These are phyloP conservation scores for Drosophila maculinotata DNA, from an alignment of 2,888 invertebrate species.

Conservation along the genomic window DNA sequence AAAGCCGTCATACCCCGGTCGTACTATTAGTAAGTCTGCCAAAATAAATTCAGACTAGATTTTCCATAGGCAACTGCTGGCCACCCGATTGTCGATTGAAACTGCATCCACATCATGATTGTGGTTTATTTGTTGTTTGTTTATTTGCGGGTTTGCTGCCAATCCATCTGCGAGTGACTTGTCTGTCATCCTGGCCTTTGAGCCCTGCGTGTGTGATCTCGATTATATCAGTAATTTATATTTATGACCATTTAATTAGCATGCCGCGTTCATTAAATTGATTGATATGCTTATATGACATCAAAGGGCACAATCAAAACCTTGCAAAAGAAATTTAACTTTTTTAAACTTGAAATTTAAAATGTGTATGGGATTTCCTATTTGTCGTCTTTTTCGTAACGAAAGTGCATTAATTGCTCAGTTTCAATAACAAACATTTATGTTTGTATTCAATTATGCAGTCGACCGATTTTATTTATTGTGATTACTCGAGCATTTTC, in stretches of 20 bases:
- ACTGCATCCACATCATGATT: constrained; percentile 57
- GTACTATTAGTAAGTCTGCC: constrained; percentile 19
- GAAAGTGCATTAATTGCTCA: not conserved
- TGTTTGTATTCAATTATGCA: not conserved
- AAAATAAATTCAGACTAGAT: constrained; percentile 9
- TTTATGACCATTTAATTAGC: constrained; percentile 63
- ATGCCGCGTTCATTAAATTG: constrained; percentile 49
- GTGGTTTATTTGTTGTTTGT: constrained; percentile 26
- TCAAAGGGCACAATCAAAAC: constrained; percentile 25
- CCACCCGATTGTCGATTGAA: constrained; percentile 11
- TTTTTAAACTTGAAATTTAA: not conserved
- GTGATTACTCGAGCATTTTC: constrained; percentile 1
- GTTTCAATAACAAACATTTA: not conserved
- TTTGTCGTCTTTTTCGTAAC: not conserved
- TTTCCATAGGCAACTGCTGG: constrained; percentile 9
- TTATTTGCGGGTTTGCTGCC: not conserved
- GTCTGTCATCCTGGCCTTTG: constrained; percentile 42
- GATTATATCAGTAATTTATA: constrained; percentile 52
- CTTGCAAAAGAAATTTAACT: constrained; percentile 10
- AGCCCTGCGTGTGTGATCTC: constrained; percentile 28
- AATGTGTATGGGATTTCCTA: not conserved
- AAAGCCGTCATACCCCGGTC: not conserved
- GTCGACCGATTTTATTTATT: constrained; percentile 1
- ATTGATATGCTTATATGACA: constrained; percentile 50
- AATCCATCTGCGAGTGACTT: constrained; percentile 23